Base-by-base conservation (phyloP, 2,797 vertebrate species). In the Enteromius anoplus region DNA sequence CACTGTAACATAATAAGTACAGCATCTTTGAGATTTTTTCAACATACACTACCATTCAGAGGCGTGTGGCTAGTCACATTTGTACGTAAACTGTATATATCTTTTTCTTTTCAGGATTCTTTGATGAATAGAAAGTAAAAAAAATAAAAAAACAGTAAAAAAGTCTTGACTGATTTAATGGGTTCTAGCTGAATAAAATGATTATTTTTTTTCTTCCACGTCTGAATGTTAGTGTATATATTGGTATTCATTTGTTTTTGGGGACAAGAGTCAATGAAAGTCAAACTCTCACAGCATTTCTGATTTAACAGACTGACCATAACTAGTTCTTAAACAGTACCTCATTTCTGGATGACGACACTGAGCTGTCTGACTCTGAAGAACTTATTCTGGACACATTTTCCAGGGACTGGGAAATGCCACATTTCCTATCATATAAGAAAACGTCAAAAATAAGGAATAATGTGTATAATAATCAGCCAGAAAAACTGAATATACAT, bases 381-480 rank as follows among this genome's bases (percentile, higher is more conserved):
- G 93, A 93, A 84, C 89, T 92, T 15, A 94, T 76, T 21, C 64
- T 90, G 60, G 93, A 92, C 77, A 98, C 80, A 23, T 97, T 95
- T 29, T 95, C 93, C 19, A 93, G 88, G 1, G 97, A 97, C 80
- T 92, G 89, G 53, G 94, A 93, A 87, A 92, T 92, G 17, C 80
- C 90, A 87, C 86, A 89, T 21, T 2, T n/a, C 69, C 93, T 94
- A 92, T 1, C 80, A 84, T 60, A 17, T 21, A 86, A 5, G 75
- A 17, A 23, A 80, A 2, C 3, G 19, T 68, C 23, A 51, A 12
- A 66, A 19, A 76, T 75, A 21, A 82, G 58, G 15, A 58, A 23
- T 82, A 53, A 23, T 76, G 11, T 53, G 45, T 15, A 47, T 47
- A 47, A 75, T 11, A 14, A n/a, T 60, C n/a, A 29, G 12, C 9